These are phyloP conservation scores for Calliopsis andreniformis DNA, from an alignment of 1,140 invertebrate genomes.

Conservation along the genomic window DNA sequence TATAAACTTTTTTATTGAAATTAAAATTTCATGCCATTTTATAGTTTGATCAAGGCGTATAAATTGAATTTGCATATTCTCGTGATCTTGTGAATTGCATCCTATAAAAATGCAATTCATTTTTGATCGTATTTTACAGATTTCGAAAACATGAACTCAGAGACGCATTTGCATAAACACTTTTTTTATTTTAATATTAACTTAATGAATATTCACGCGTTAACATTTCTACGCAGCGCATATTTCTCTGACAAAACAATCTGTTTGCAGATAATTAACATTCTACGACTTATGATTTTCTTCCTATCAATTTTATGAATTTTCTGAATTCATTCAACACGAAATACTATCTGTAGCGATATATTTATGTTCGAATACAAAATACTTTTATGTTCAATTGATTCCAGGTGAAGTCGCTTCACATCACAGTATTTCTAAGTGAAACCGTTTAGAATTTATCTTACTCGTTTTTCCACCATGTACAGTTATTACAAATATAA, in stretches of 20 bases:
- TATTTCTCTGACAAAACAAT: neutral
- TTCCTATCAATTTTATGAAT: too few relatives aligned
- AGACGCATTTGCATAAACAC: neutral
- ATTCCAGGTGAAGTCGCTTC: too few relatives aligned
- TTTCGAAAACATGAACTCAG: neutral
- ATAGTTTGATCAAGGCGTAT: neutral
- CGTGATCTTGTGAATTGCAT: neutral
- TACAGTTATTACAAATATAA: too few relatives aligned
- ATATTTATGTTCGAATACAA: too few relatives aligned
- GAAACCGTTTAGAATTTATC: too few relatives aligned
- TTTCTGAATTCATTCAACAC: too few relatives aligned
- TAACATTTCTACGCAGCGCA: neutral
- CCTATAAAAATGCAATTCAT: neutral
- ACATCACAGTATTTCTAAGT: too few relatives aligned
- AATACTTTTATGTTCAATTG: too few relatives aligned
- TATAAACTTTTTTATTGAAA: neutral
- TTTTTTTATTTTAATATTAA: neutral
- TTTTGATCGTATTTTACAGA: neutral
- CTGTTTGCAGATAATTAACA: neutral
- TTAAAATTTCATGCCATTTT: neutral
- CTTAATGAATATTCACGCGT: neutral
- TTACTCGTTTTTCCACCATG: too few relatives aligned
- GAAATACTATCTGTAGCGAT: too few relatives aligned
- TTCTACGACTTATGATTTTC: neutral
- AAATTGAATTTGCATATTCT: neutral